Evolutionary conservation across 2,888 invertebrate genomes (phyloP), one percentile per base, ranked within the genome.

Genomic region (Aplocera efformata): DNA sequence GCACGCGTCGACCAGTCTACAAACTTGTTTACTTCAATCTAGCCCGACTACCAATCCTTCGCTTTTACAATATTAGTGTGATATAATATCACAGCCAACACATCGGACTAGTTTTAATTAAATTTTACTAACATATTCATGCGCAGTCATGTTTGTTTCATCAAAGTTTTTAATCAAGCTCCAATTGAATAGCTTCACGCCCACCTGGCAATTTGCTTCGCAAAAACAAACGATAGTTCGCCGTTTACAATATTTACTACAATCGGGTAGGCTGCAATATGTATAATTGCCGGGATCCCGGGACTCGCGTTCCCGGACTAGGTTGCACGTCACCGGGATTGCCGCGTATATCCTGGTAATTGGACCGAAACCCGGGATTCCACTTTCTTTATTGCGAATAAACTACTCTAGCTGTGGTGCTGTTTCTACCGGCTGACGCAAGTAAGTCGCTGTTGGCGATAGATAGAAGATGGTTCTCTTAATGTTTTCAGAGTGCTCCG

Each of bases 381-480:
- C 83, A 86, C 83, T 88, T 84, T 84, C 85, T 86, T 88, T 88
- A 88, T 86, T 88, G 83, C 84, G 58, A 79, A 86, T 86, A 88
- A 88, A 86, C 81, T 84, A 83, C 75, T 77, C 77, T 74, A 75
- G 71, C 78, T 71, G 80, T 75, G 73, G 76, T 74, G 78, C 73
- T 79, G 73, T 79, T 81, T 72, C 78, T 70, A 59, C 54, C 48
- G 51, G 48, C 41, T 48, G 66, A 73, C 56, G 34, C 44, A 60
- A 69, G 53, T 48, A 26, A 44, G 27, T 28, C 51, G 53, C 25
- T 22, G 6, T 6, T 1, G 48, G 62, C 62, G 60, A 13, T 25
- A 4, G 25, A 39, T n/a, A 6, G 6, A 22, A 38, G 21, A 6
- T 4, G 21, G n/a, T n/a, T n/a, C n/a, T n/a, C n/a, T n/a, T n/a